A percentile compares a stretch with the other conserved stretches of the same genome.
phyloP scores from a whole-genome alignment of 2,113 vertebrate species.

The Corythornis vintsioides region DNA sequence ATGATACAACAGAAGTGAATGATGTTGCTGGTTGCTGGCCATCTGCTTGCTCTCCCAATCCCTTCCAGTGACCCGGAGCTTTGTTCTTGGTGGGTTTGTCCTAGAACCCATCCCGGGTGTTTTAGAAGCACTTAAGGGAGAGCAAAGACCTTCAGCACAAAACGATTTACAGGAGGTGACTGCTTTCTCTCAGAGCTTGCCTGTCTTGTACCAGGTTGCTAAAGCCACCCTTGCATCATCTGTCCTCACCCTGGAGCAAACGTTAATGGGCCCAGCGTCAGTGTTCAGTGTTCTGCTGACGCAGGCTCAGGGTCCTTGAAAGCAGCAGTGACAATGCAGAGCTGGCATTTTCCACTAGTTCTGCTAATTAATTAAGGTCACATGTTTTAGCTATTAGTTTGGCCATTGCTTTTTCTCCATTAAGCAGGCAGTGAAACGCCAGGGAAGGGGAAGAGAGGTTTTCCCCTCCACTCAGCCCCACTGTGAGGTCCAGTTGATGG shows the following conservation, averaged over 20 bases:
- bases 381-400: slow-evolving; percentile 6
- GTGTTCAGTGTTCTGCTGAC: not conserved
- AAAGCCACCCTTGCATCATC: not conserved
- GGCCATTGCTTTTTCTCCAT: not conserved
- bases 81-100: slow-evolving; percentile 11
- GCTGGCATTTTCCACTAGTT: slow-evolving; percentile 35
- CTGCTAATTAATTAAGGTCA: slow-evolving; percentile 50
- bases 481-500: accelerated
- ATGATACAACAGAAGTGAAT: not conserved
- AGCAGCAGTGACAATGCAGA: slow-evolving; percentile 43
- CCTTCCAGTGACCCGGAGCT: slow-evolving; percentile 5
- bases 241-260: not conserved
- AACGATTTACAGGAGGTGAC: not conserved
- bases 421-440: not conserved
- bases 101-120: accelerated
- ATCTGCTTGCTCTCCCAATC: not conserved
- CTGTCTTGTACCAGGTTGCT: not conserved
- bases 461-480: not conserved
- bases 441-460: not conserved
- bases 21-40: not conserved
- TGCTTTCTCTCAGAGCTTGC: not conserved
- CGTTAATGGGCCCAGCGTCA: not conserved
- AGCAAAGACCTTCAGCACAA: not conserved
- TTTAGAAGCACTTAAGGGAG: not conserved
- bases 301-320: slow-evolving; percentile 34